Base-by-base conservation (phyloP, 1,140 invertebrate genomes). In the Sesamia nonagrioides region DNA sequence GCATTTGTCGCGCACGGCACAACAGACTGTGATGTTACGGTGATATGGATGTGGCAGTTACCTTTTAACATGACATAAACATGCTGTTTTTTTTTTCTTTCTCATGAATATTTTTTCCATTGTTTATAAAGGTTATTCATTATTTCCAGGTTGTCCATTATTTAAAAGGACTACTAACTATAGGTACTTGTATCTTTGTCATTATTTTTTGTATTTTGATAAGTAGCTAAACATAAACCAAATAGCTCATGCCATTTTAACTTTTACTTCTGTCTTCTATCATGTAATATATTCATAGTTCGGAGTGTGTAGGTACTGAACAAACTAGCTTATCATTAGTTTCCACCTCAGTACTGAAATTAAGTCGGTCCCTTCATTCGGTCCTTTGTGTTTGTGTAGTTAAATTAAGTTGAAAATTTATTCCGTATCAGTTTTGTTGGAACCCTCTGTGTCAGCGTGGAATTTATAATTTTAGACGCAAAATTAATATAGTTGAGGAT, bases 361-460 rank as follows among this genome's bases (percentile, higher is more conserved):
- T 83, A 88, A 90, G 88, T 91, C 84, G 84, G 89, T 81, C 91
- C 91, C 88, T 91, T 89, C 88, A 83, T 89, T 85, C 79, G 84
- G 80, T 88, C 89, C 91, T 93, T 91, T 89, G 86, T 93, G 92
- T 92, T 93, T 94, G 92, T 90, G 84, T 91, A 90, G 92, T 93
- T 93, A 93, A 94, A 94, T 94, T 93, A 92, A 94, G 91, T 94
- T 92, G 92, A 94, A 94, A 94, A 94, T 94, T 93, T 93, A 94
- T 94, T 94, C 92, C 89, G 82, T 90, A 90, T 93, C 91, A 91
- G 91, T 92, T 86, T 83, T 86, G 87, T 83, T 81, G 77, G 78
- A 50, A 63, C 68, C 86, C 86, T 87, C 86, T 89, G 85, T 89
- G 91, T 93, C 91, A 91, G 90, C 88, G 84, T 88, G 84, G 90